Percentiles rank a stretch among this genome's conserved stretches.
phyloP scores from a whole-genome alignment of 2,113 vertebrate genomes.

The Sturnira hondurensis region DNA sequence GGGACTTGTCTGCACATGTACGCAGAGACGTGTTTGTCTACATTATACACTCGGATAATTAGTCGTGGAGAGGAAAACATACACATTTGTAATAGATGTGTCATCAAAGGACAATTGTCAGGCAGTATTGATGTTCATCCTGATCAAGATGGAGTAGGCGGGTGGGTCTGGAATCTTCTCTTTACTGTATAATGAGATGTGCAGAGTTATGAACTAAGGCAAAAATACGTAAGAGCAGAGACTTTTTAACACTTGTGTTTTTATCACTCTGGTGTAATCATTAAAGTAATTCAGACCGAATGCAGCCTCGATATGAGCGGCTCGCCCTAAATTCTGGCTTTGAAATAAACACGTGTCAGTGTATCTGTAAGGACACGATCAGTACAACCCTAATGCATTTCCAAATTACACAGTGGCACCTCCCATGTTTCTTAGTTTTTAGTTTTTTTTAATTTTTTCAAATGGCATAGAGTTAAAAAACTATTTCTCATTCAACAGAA shows the following conservation, averaged over 20 bases:
- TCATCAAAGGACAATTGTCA: slow-evolving; percentile 76
- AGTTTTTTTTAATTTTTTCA: neutral
- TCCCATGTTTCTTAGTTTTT: neutral
- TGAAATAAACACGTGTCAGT: slow-evolving; percentile 39
- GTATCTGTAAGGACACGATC: slow-evolving; percentile 37
- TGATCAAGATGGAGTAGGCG: slow-evolving; percentile 65
- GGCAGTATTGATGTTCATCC: slow-evolving; percentile 72
- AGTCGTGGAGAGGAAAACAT: slow-evolving; percentile 38
- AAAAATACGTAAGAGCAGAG: slow-evolving; percentile 51
- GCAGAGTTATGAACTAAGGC: slow-evolving; percentile 70
- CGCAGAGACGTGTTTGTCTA: slow-evolving; percentile 50
- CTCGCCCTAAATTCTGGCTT: slow-evolving; percentile 42
- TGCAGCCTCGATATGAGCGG: neutral
- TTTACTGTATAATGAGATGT: slow-evolving; percentile 67
- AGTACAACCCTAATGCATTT: neutral
- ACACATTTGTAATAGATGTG: slow-evolving; percentile 64
- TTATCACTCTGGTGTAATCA: slow-evolving; percentile 58
- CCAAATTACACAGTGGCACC: neutral
- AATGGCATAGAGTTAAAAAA: neutral
- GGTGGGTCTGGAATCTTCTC: slow-evolving; percentile 63
- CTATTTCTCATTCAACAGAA: neutral
- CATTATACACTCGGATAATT: slow-evolving; percentile 58
- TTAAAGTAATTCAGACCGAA: slow-evolving; percentile 47
- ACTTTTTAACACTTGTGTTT: slow-evolving; percentile 71
- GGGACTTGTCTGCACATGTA: slow-evolving; percentile 61